Conservation (phyloP, 1,140 invertebrate species). For the Paraescarpia echinospica region DNA sequence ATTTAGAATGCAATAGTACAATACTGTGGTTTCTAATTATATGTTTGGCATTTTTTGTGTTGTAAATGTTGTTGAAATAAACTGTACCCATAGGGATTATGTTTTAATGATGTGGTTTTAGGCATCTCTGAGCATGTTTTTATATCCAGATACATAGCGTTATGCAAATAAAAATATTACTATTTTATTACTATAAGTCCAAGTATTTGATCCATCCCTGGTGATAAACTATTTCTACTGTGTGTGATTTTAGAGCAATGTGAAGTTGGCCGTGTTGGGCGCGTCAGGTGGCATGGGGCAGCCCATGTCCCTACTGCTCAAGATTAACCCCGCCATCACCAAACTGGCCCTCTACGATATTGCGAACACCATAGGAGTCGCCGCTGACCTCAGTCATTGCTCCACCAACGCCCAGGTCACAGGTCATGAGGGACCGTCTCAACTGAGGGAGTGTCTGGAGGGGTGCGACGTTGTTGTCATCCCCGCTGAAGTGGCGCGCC, state of each 20-base stretch:
- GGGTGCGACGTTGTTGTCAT: conserved; percentile 88
- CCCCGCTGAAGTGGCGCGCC: conserved; percentile 96
- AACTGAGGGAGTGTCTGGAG: conserved; percentile 71
- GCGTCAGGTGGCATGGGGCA: conserved; percentile 98
- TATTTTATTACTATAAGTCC: too few relatives aligned
- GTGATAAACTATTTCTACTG: too few relatives aligned
- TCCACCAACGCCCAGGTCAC: conserved; percentile 82
- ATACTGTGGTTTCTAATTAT: too few relatives aligned
- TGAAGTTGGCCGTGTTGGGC: conserved; percentile 93
- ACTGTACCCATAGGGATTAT: too few relatives aligned
- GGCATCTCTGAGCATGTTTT: too few relatives aligned
- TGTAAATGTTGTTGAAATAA: too few relatives aligned
- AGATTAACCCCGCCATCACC: conserved; percentile 81
- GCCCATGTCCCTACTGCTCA: conserved; percentile 90
- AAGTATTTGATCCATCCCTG: too few relatives aligned
- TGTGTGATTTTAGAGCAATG: conserved; percentile 39
- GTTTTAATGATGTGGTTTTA: too few relatives aligned
- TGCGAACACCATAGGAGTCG: conserved; percentile 94
- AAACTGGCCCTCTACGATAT: conserved; percentile 89
- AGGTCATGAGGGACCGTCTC: conserved; percentile 77
- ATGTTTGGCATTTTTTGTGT: too few relatives aligned
- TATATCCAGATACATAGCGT: too few relatives aligned
- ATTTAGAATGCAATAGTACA: too few relatives aligned
- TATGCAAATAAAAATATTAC: too few relatives aligned
- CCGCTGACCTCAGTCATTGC: conserved; percentile 96